Percentiles rank a stretch among this genome's conserved stretches.
These are phyloP conservation scores for Clavelina lepadiformis DNA, from an alignment of 23 tunicate genomes.

Conservation along the genomic window DNA sequence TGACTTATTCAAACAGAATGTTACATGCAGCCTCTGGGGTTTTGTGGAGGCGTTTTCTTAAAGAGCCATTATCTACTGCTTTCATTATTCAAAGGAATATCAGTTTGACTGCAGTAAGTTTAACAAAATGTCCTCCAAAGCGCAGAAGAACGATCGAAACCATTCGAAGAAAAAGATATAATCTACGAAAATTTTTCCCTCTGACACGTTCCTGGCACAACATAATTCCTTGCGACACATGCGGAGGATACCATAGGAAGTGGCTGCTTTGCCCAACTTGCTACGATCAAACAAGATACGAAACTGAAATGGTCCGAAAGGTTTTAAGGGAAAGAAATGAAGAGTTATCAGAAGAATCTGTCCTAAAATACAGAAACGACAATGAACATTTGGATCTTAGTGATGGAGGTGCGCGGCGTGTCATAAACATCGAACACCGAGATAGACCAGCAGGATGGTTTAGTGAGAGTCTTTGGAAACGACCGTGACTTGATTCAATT, in stretches of 20 bases:
- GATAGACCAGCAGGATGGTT: slow-evolving; percentile 90
- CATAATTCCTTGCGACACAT: slow-evolving; percentile 48
- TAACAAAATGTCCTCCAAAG: slow-evolving; percentile 35
- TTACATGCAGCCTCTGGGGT: no score
- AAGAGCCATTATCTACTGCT: no score
- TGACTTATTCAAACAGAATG: no score
- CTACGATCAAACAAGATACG: slow-evolving; percentile 88
- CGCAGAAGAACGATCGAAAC: slow-evolving; percentile 17
- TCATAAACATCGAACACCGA: slow-evolving; percentile 23
- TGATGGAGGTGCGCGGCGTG: neutral
- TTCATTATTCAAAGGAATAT: slow-evolving; percentile 12
- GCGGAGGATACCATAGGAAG: slow-evolving; percentile 71
- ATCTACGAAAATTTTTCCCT: slow-evolving; percentile 6
- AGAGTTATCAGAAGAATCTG: slow-evolving; percentile 54
- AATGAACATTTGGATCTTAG: slow-evolving; percentile 7
- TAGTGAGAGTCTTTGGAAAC: slow-evolving; percentile 59
- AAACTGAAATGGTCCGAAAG: slow-evolving; percentile 57
- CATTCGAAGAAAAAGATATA: slow-evolving; percentile 13
- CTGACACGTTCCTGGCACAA: slow-evolving; percentile 49
- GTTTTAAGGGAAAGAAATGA: slow-evolving; percentile 31
- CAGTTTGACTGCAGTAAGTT: neutral
- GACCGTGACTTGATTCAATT: no score
- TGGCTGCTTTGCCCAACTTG: slow-evolving; percentile 73
- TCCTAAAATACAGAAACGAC: slow-evolving; percentile 74
- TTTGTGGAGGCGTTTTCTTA: no score